Percentiles rank a stretch among this genome's conserved stretches.
Evolutionary conservation across 2,797 vertebrate species (phyloP).

Genomic region (Rhynchonycteris naso): DNA sequence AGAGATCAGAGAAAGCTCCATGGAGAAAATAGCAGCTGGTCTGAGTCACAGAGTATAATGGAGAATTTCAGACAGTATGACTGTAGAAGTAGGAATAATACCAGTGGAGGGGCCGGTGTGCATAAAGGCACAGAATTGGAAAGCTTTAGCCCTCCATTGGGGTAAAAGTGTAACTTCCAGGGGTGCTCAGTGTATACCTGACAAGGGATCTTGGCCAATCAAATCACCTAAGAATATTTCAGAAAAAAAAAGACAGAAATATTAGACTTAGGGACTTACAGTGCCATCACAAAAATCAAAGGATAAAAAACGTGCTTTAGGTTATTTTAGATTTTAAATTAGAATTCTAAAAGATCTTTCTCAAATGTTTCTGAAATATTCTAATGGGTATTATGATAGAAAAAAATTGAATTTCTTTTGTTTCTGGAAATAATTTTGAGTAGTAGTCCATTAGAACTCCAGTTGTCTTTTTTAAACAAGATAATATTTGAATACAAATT

Average conservation of each 20-base stretch:
- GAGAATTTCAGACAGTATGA: background rate
- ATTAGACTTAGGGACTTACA: background rate
- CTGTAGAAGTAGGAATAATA: background rate
- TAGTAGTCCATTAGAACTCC: background rate
- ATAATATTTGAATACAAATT: background rate
- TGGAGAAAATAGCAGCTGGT: background rate
- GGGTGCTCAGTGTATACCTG: background rate
- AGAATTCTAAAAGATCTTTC: background rate
- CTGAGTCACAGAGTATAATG: background rate
- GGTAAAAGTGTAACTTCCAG: background rate
- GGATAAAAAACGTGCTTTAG: background rate
- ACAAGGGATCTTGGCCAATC: background rate
- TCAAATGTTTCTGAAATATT: background rate
- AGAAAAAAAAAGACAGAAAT: background rate
- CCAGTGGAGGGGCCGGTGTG: background rate
- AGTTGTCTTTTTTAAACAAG: background rate
- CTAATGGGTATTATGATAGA: background rate
- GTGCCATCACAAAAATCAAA: background rate
- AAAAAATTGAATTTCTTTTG: background rate
- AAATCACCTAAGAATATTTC: background rate
- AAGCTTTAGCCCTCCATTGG: background rate
- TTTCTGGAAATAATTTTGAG: conserved; percentile 32
- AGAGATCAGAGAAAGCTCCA: background rate
- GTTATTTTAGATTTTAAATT: background rate
- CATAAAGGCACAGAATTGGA: background rate